Evolutionary conservation across 2,113 vertebrate species (phyloP).

Genomic region (Semnopithecus entellus): DNA sequence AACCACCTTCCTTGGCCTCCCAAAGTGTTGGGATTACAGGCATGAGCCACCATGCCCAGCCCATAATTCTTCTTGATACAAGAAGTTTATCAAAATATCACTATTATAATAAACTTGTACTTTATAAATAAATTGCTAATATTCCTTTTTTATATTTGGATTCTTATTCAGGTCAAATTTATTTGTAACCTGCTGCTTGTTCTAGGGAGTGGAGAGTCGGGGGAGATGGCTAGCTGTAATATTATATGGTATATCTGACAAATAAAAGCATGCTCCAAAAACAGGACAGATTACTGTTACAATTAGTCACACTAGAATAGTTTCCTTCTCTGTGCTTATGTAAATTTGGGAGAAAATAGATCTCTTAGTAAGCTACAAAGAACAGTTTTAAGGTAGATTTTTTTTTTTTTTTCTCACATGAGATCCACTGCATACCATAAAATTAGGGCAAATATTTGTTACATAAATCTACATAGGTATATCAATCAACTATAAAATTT

Average conservation of each 20-base stretch:
- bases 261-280: background rate
- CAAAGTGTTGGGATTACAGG: too few relatives aligned
- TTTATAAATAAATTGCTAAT: background rate
- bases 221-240: background rate
- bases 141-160: background rate
- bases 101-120: background rate
- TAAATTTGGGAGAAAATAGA: constrained; percentile 76
- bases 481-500: constrained; percentile 72
- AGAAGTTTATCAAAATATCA: background rate
- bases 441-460: constrained; percentile 78
- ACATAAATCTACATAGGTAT: constrained; percentile 77
- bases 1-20: too few relatives aligned
- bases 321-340: constrained; percentile 45
- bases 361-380: constrained; percentile 73
- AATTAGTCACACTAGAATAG: background rate
- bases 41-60: too few relatives aligned
- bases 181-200: background rate
- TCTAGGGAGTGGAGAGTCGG: background rate
- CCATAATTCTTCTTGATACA: background rate
- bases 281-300: constrained; percentile 28
- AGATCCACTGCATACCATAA: constrained; percentile 77
- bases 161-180: background rate
- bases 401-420: constrained; percentile 76
- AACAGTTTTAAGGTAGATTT: constrained; percentile 64
- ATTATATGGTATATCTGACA: background rate